Evolutionary conservation across 2,797 vertebrate genomes (phyloP), one percentile per base, ranked within the genome.

Genomic region (Typhlichthys eigenmanni): DNA sequence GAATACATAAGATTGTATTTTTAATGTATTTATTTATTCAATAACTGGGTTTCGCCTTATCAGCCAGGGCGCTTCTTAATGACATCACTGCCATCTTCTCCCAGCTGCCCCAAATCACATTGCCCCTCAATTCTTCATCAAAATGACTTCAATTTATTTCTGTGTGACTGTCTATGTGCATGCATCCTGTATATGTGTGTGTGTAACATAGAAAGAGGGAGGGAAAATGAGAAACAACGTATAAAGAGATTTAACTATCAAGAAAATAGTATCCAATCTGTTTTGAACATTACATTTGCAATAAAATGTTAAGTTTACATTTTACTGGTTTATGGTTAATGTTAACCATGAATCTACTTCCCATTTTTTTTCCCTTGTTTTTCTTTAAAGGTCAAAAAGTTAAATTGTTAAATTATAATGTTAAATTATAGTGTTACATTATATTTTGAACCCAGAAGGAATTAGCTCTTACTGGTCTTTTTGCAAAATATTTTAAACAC

Each of bases 11-110:
- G 80, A 85, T 89, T 87, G 86, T 68, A 89, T 88, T 91, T 89
- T 88, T 34, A 89, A 93, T 91, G 74, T 89, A 92, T 93, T 92
- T 92, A 92, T 92, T 91, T 91, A 93, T 93, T 92, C 91, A 90
- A 60, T 73, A 76, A 69, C 76, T 76, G 82, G 78, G 75, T 83
- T 34, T 80, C 76, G 84, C 82, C 83, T 87, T 90, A 90, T 92
- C 87, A 85, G 90, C 69, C 80, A 60, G 80, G 76, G 77, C 83
- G 82, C 85, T 85, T 81, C 85, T 81, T 91, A 89, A 91, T 91
- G 90, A 88, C 89, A 92, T 91, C 90, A 91, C 86, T 78, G 75
- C 81, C 73, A 79, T 81, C 83, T 82, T 74, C 75, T 82, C 82
- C 70, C 77, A 79, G 87, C 89, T 85, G 88, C 87, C 88, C 87